Conservation (phyloP, 2,797 vertebrate genomes). For the Macroramphosus scolopax region DNA sequence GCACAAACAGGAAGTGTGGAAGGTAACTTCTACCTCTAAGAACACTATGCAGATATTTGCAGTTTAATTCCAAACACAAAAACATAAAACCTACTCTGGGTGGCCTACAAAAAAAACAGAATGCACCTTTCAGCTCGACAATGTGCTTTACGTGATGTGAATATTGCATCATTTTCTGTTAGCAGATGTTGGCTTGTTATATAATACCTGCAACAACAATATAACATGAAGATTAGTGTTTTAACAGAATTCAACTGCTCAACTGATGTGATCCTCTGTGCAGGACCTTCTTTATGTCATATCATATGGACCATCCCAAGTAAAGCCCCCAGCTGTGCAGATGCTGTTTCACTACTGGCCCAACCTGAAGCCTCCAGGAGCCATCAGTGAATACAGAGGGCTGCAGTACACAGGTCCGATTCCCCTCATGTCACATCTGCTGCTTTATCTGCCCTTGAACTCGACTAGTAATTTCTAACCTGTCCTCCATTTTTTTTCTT, state of each 20-base stretch:
- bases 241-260: background rate
- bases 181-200: no score
- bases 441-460: conserved; percentile 18
- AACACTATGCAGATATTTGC: no score
- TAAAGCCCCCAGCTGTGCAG: conserved; percentile 97
- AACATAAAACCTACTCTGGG: no score
- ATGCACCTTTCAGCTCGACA: no score
- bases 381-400: conserved; percentile 97
- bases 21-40: conserved; percentile 82
- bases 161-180: no score
- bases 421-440: conserved; percentile 13
- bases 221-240: no score
- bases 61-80: no score
- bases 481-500: background rate
- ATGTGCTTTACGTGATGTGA: no score
- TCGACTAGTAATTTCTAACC: conserved; percentile 26
- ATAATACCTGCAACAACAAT: no score
- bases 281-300: conserved; percentile 98
- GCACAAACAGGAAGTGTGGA: conserved; percentile 99
- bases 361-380: conserved; percentile 97
- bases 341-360: conserved; percentile 99
- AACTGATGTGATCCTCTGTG: conserved; percentile 18
- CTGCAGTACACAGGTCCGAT: conserved; percentile 95
- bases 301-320: conserved; percentile 97
- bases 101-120: no score